Conservation (phyloP, 2,113 vertebrate species). For the Heteronetta atricapilla region DNA sequence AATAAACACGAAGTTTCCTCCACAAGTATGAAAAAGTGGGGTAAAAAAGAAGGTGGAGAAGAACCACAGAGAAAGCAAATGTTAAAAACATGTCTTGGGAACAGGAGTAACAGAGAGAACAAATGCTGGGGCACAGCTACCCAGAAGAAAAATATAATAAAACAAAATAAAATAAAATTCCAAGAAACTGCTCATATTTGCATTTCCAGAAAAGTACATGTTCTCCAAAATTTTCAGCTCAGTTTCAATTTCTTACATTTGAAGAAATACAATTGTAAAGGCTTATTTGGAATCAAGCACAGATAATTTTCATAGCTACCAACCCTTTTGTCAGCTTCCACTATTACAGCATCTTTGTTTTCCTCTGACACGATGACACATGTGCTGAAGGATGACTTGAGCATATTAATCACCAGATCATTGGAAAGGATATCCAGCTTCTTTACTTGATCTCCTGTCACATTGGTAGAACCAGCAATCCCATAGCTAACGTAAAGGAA, state of each 20-base stretch:
- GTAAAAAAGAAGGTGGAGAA: background rate
- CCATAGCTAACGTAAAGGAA: constrained; percentile 83
- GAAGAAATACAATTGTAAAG: background rate
- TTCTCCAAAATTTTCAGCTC: background rate
- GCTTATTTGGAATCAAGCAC: background rate
- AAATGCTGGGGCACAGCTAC: background rate
- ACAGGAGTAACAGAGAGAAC: background rate
- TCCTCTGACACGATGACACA: constrained; percentile 96
- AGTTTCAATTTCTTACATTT: background rate
- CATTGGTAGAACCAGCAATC: constrained; percentile 93
- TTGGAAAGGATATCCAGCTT: constrained; percentile 96
- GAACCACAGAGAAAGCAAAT: background rate
- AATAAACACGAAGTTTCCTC: background rate
- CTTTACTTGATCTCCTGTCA: constrained; percentile 97
- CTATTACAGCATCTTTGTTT: constrained; percentile 88
- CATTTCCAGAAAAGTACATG: background rate
- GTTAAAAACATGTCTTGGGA: background rate
- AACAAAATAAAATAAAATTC: background rate
- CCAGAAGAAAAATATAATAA: background rate
- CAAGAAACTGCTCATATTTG: background rate
- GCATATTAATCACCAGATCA: constrained; percentile 94
- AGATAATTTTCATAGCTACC: constrained; percentile 26
- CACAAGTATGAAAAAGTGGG: background rate
- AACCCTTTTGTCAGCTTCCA: constrained; percentile 89
- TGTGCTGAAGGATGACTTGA: constrained; percentile 92